Conservation (phyloP, 2,113 vertebrate genomes). For the Phylloscopus whistleri region DNA sequence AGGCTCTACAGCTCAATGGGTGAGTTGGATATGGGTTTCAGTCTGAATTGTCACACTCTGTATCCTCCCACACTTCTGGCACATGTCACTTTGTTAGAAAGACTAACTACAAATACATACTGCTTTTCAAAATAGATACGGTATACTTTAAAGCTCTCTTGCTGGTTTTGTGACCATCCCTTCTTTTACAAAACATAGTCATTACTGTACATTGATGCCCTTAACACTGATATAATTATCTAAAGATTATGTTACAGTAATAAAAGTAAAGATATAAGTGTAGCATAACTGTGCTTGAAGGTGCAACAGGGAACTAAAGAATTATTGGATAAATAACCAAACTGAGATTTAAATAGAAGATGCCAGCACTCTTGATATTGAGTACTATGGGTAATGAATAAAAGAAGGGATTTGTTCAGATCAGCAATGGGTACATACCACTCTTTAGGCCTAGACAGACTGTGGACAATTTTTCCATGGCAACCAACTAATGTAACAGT, state of each 20-base stretch:
- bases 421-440: neutral
- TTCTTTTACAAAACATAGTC: neutral
- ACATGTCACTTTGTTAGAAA: neutral
- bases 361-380: neutral
- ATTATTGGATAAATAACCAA: neutral
- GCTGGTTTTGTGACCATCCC: neutral
- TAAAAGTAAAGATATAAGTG: neutral
- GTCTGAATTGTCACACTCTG: accelerated
- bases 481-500: neutral
- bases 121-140: neutral
- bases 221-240: neutral
- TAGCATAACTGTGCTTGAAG: neutral
- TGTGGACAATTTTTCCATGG: conserved; percentile 11
- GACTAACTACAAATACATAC: neutral
- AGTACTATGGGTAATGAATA: neutral
- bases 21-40: neutral
- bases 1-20: neutral
- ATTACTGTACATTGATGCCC: neutral
- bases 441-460: neutral
- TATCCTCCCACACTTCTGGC: neutral
- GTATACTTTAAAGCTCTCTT: neutral
- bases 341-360: neutral
- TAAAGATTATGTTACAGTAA: neutral
- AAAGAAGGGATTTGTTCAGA: neutral
- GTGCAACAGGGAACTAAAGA: neutral